Evolutionary conservation across 2,888 invertebrate species (phyloP).

Genomic region (Drosophila meridiana): DNA sequence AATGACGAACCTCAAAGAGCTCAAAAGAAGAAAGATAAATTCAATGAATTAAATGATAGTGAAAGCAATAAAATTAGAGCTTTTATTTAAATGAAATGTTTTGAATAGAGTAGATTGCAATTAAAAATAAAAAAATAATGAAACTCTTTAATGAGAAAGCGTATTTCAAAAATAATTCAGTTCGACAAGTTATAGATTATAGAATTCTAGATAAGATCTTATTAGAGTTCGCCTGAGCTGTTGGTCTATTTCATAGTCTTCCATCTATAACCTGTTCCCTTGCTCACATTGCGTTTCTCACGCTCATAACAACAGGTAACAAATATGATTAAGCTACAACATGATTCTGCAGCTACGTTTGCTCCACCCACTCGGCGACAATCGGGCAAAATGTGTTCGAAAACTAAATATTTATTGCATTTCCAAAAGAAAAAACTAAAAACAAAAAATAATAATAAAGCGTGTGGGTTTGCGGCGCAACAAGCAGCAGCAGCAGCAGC

Average conservation of each 20-base stretch:
- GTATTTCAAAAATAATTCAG: not conserved
- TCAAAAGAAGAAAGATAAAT: no score
- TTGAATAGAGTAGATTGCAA: not conserved
- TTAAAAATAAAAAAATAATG: not conserved
- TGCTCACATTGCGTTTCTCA: conserved; percentile 41
- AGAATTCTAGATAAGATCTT: not conserved
- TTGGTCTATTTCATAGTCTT: not conserved
- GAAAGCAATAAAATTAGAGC: no score
- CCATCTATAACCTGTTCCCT: not conserved
- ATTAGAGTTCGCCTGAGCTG: not conserved
- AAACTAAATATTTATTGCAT: conserved; percentile 61
- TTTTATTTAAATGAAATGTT: no score
- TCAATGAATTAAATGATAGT: no score
- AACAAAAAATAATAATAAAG: conserved; percentile 19
- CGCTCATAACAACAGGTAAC: conserved; percentile 71
- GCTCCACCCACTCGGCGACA: conserved; percentile 39
- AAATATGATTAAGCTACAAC: conserved; percentile 20
- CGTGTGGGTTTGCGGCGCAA: conserved; percentile 64
- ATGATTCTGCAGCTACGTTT: conserved; percentile 37
- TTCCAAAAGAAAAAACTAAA: conserved; percentile 33
- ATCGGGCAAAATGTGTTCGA: conserved; percentile 8
- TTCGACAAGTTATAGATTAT: not conserved
- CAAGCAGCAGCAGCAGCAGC: conserved; percentile 47
- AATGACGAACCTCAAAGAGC: no score
- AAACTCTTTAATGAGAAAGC: not conserved